Evolutionary conservation across 2,797 vertebrate genomes (phyloP).

Genomic region (Pachyuromys duprasi): DNA sequence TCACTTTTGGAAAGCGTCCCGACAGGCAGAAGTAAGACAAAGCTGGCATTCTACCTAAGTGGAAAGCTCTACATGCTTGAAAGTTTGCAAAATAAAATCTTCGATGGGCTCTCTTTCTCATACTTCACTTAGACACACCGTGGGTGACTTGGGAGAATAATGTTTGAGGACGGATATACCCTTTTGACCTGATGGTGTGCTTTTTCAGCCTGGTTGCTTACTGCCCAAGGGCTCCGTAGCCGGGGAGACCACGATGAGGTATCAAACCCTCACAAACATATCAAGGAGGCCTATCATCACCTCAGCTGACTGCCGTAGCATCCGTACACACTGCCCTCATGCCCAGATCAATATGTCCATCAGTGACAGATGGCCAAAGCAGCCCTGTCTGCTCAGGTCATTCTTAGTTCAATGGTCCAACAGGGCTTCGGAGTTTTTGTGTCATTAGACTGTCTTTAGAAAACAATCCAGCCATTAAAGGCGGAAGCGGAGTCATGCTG

Average conservation of each 20-base stretch:
- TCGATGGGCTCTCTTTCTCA: background rate
- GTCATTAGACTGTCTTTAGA: constrained; percentile 80
- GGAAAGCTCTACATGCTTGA: background rate
- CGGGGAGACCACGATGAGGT: constrained; percentile 79
- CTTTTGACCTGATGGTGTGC: constrained; percentile 78
- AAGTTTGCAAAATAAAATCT: constrained; percentile 62
- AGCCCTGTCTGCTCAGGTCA: constrained; percentile 84
- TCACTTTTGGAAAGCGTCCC: constrained; percentile 22
- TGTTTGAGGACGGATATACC: background rate
- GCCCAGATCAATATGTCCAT: constrained; percentile 86
- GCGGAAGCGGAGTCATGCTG: constrained; percentile 74
- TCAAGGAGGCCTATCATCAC: constrained; percentile 83
- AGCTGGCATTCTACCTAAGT: background rate
- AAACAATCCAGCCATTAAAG: constrained; percentile 81
- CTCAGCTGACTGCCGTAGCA: constrained; percentile 81
- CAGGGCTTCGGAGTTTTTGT: constrained; percentile 78
- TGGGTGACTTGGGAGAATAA: constrained; percentile 28
- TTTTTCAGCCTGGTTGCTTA: constrained; percentile 74
- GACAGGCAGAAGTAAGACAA: background rate
- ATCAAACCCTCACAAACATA: constrained; percentile 80
- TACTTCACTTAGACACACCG: constrained; percentile 20
- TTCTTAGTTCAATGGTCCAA: constrained; percentile 84
- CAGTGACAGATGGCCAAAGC: constrained; percentile 83
- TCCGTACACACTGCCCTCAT: constrained; percentile 85
- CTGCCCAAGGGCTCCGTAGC: constrained; percentile 65